phyloP scores from a whole-genome alignment of 2,797 vertebrate species.

The Coccyzus lansbergi region DNA sequence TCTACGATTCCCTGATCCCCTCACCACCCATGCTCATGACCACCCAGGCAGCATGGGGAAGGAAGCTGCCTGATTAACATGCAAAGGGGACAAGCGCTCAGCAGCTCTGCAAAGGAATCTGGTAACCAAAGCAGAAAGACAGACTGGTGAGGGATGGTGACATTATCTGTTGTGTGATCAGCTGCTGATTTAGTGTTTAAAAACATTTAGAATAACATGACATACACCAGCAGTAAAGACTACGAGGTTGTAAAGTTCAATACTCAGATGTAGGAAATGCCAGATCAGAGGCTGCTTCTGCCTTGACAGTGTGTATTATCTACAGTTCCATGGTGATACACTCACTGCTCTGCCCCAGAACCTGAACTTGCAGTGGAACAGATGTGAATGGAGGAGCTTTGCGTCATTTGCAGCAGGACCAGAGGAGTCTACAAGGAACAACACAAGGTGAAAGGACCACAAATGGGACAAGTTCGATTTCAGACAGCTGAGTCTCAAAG shows the following conservation, averaged over 20 bases:
- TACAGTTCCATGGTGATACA: neutral
- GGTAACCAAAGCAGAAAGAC: neutral
- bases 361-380: neutral
- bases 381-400: neutral
- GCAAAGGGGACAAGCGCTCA: neutral
- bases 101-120: neutral
- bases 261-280: neutral
- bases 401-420: neutral
- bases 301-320: neutral
- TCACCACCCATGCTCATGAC: neutral
- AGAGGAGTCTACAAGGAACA: neutral
- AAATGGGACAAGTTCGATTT: neutral
- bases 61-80: neutral
- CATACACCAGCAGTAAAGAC: neutral
- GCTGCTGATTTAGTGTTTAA: slow-evolving; percentile 14
- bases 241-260: slow-evolving; percentile 17
- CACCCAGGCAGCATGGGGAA: neutral
- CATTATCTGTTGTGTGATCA: neutral
- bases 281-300: neutral
- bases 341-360: neutral
- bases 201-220: neutral
- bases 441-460: neutral
- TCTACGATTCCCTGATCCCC: too few species aligned
- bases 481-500: neutral
- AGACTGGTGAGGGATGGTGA: neutral